Evolutionary conservation across 2,888 invertebrate genomes (phyloP), one percentile per base, ranked within the genome.

Genomic region (Pteria penguin): DNA sequence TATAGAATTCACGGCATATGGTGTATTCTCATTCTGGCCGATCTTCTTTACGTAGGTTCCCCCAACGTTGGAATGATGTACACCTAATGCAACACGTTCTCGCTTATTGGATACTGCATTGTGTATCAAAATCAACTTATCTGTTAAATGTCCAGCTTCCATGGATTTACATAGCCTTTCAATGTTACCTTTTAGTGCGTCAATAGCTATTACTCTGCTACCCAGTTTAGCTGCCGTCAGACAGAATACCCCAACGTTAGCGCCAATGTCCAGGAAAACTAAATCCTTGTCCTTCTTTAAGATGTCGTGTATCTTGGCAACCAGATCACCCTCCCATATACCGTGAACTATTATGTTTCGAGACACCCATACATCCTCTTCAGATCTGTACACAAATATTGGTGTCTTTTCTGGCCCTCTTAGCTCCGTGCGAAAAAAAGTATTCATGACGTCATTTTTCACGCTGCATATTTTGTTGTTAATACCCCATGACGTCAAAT

Each of bases 171-270:
- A 76, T n/a, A 76, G 52, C 18, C 76, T 67, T 22, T 52, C 68
- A 26, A 72, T 68, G 36, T 76, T 76, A 18, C 68, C 63, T n/a
- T 57, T 57, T 2, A 76, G 36, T 27, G 60, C 65, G 4, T 76
- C 76, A 18, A 76, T 61, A 5, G 76, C 27, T n/a, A 76, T 68
- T 4, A 72, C 72, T 33, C 22, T 36, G n/a, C 68, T 60, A 18
- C 76, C 76, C 26, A 58, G 32, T 27, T 72, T 76, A 3, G 76
- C 76, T 18, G 67, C 55, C 11, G 68, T 63, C 29, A 76, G 24
- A 27, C 72, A 76, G 57, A 72, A 76, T n/a, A 68, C 68, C n/a
- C 76, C 76, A 29, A 76, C 72, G 52, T 76, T 76, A 11, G 72
- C 67, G 32, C 76, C 76, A 4, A 76, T 54, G 29, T 76, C 76